A percentile compares a stretch with the other conserved stretches of the same genome.
Conservation (phyloP, 1,140 invertebrate genomes). For the Drosophila pectinifera region DNA sequence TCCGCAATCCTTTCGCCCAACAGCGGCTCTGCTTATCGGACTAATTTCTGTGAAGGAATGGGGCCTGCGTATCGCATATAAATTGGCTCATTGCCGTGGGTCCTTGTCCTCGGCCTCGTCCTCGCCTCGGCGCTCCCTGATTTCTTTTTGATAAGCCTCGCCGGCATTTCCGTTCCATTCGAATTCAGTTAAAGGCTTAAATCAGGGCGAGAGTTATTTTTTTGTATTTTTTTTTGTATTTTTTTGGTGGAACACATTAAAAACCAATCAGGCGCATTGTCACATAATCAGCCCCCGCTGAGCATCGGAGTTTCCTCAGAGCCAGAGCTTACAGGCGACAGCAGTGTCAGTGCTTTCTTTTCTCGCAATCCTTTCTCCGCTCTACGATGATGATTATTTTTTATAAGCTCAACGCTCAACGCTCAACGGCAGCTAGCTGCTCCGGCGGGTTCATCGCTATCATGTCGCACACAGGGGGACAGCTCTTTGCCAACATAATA, state of each 20-base stretch:
- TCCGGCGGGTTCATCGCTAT: conserved; percentile 27
- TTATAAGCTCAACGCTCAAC: conserved; percentile 59
- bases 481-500: conserved; percentile 77
- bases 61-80: conserved; percentile 70
- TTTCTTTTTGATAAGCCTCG: conserved; percentile 60
- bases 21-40: conserved; percentile 11
- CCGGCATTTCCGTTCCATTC: conserved; percentile 21
- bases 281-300: conserved; percentile 66
- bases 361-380: conserved; percentile 30
- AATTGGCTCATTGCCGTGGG: conserved; percentile 74
- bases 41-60: conserved; percentile 55
- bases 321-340: conserved; percentile 9
- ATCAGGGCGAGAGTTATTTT: no score
- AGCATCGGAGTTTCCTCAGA: conserved; percentile 28
- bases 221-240: conserved; percentile 9
- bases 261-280: conserved; percentile 80
- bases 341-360: conserved; percentile 17
- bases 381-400: conserved; percentile 50
- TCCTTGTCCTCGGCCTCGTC: conserved; percentile 1
- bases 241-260: conserved; percentile 63
- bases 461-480: conserved; percentile 36
- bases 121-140: conserved; percentile 28
- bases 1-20: conserved; percentile 60
- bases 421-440: neutral
- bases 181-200: conserved; percentile 48